Evolutionary conservation across 2,113 vertebrate genomes (phyloP).

Genomic region (Platysteira castanea): DNA sequence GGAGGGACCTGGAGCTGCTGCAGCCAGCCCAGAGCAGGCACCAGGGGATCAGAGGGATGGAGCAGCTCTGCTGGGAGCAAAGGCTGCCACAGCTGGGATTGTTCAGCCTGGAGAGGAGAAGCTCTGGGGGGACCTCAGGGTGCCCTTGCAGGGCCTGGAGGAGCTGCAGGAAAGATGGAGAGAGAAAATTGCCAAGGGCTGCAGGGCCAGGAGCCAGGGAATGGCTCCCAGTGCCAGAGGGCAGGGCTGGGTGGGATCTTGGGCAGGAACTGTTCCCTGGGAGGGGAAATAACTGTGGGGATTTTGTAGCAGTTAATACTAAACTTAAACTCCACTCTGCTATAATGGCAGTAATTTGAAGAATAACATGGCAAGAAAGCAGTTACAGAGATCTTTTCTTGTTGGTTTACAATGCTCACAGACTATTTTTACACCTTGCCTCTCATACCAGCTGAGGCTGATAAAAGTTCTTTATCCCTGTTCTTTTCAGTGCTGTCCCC

Average conservation of each 20-base stretch:
- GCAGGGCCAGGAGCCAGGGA: too few species aligned
- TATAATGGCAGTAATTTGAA: neutral
- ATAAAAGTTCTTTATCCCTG: neutral
- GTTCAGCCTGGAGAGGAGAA: neutral
- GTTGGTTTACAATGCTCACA: neutral
- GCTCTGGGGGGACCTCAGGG: rapidly evolving
- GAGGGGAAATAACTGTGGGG: neutral
- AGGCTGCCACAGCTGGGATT: neutral
- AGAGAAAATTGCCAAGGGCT: neutral
- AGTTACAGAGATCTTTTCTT: neutral
- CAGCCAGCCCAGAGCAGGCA: neutral
- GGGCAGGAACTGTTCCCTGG: neutral
- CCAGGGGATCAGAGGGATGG: neutral
- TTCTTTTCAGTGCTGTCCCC: neutral
- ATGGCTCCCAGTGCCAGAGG: too few species aligned
- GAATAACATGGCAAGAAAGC: neutral
- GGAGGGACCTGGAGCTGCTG: neutral
- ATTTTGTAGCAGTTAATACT: neutral
- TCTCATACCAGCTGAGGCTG: neutral
- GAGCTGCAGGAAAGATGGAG: neutral
- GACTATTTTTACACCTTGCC: neutral
- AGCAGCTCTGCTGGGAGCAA: neutral
- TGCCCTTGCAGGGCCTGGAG: rapidly evolving
- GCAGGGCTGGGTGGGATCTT: neutral
- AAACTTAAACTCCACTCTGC: neutral